Evolutionary conservation across 2,797 vertebrate genomes (phyloP).

Genomic region (Centroberyx gerrardi): DNA sequence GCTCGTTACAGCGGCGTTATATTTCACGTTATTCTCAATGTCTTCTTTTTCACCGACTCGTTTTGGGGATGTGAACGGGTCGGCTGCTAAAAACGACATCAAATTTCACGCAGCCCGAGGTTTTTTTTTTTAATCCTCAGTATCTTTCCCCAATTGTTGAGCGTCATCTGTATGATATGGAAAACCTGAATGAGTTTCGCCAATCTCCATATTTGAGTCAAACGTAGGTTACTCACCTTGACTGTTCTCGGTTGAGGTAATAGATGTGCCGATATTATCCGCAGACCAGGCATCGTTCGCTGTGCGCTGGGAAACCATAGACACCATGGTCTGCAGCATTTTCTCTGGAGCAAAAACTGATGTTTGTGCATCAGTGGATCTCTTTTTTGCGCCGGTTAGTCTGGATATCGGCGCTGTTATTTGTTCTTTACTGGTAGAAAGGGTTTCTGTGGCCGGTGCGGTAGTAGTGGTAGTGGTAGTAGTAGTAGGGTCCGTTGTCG

Average conservation of each 20-base stretch:
- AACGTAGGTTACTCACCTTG: conserved; percentile 78
- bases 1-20: background rate
- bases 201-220: background rate
- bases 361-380: conserved; percentile 72
- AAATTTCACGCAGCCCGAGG: background rate
- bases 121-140: background rate
- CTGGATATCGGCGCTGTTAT: conserved; percentile 50
- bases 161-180: background rate
- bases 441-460: conserved; percentile 34
- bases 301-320: conserved; percentile 77
- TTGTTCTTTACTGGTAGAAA: conserved; percentile 37
- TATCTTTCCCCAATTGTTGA: background rate
- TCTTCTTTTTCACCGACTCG: background rate
- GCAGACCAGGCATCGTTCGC: conserved; percentile 79
- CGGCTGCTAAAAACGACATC: background rate
- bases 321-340: conserved; percentile 79
- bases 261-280: conserved; percentile 57
- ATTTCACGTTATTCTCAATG: background rate
- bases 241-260: conserved; percentile 72
- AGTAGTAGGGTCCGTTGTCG: conserved; percentile 59
- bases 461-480: conserved; percentile 4
- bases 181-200: background rate
- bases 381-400: conserved; percentile 53
- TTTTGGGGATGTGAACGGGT: background rate
- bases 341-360: conserved; percentile 73